Conservation (phyloP, 1,140 invertebrate species). For the Drosophila tristis region DNA sequence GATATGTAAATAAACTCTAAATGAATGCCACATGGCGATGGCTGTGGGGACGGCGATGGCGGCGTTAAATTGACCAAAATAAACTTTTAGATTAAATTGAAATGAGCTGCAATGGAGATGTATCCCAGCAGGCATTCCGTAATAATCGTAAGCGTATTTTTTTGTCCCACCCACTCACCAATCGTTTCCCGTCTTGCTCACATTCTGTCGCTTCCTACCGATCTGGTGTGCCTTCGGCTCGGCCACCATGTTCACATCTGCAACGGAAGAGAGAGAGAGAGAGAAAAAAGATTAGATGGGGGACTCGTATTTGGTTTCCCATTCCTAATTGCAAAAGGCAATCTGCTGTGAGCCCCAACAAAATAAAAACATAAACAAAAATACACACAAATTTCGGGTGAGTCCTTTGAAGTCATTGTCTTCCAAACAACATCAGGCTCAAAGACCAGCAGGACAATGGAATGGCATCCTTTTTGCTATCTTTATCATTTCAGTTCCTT, state of each 20-base stretch:
- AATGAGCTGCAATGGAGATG: slow-evolving; percentile 14
- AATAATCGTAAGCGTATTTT: not conserved
- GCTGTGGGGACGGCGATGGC: slow-evolving; percentile 54
- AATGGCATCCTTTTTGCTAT: slow-evolving; percentile 20
- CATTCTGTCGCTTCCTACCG: slow-evolving; percentile 91
- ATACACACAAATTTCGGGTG: slow-evolving; percentile 21
- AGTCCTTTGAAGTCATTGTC: slow-evolving; percentile 58
- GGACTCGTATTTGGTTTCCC: not conserved
- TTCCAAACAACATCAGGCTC: slow-evolving; percentile 39
- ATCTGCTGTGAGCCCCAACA: slow-evolving; percentile 30
- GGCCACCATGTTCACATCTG: slow-evolving; percentile 90
- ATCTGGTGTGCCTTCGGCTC: slow-evolving; percentile 93
- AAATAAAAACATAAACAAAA: slow-evolving; percentile 22
- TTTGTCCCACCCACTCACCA: slow-evolving; percentile 86
- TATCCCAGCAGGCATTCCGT: not conserved
- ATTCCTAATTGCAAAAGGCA: slow-evolving; percentile 31
- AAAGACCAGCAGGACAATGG: slow-evolving; percentile 24
- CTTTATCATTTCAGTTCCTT: slow-evolving; percentile 40
- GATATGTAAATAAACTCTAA: slow-evolving; percentile 78
- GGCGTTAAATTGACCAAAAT: slow-evolving; percentile 69
- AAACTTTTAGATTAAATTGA: slow-evolving; percentile 72
- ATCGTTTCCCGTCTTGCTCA: slow-evolving; percentile 92
- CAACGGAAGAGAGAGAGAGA: slow-evolving; percentile 35
- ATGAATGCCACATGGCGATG: slow-evolving; percentile 66
- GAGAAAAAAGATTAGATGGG: not conserved